Base-by-base conservation (phyloP, 2,888 invertebrate species). In the Dimorphilus gyrociliatus region DNA sequence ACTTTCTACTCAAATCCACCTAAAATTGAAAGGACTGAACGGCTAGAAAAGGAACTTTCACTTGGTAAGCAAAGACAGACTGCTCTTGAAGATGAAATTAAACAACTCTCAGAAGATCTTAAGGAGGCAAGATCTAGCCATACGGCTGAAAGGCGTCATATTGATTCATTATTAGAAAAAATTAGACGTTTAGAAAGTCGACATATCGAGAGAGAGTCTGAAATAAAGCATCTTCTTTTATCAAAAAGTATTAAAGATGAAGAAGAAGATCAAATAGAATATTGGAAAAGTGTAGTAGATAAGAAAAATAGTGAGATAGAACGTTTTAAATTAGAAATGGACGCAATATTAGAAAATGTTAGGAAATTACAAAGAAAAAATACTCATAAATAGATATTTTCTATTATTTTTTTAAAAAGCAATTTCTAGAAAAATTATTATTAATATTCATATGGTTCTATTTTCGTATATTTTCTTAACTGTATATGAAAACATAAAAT, bases 101-200 rank as follows among this genome's bases (percentile, higher is more conserved):
- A 51, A 28, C 42, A 47, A 25, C 38, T 56, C 8, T 42, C 49
- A 32, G 46, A 48, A 3, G 48, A 54, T 23, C 45, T 60, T 14
- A 36, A 38, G 12, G 55, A 57, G 24, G 57, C 58, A 16, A 54
- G 47, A 36, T 40, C 42, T 30, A 39, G 39, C 27, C 55, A 57
- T 36, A 45, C 54, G 4, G 58, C 60, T 10, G 60, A 58, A 39
- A 44, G 51, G 58, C 48, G 50, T 10, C 60, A 60, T 38, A 57
- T 52, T 40, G 53, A 55, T 32, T 39, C 43, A 1, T 35, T 60
- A 15, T 47, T 52, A 33, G 51, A 52, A 21, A 55, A 59, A 39
- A 53, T 60, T 19, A 30, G 36, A 12, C 41, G 47, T 25, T 44
- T 60, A 44, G 57, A 55, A 32, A 37, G 45, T 18, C 45, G 51